phyloP scores from a whole-genome alignment of 2,797 vertebrate species.

The Aselliscus stoliczkanus region DNA sequence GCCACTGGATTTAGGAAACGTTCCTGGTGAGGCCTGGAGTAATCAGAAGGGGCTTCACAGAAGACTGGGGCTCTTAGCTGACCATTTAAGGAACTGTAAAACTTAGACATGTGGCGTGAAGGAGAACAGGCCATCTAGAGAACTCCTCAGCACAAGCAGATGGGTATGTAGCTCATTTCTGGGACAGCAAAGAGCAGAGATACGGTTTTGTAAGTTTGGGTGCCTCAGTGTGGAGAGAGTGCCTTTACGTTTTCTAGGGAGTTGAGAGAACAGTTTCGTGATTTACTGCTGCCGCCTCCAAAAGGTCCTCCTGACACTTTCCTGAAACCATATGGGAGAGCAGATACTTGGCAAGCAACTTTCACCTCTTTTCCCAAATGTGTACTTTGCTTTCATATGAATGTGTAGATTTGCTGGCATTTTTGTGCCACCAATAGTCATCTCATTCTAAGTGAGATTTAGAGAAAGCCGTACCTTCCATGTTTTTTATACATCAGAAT shows the following conservation, averaged over 20 bases:
- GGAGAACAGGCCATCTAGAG: not conserved
- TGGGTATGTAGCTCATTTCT: not conserved
- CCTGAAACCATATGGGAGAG: not conserved
- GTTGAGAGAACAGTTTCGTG: not conserved
- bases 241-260: not conserved
- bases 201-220: not conserved
- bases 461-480: not conserved
- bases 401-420: not conserved
- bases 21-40: not conserved
- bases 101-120: not conserved
- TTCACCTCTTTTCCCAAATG: not conserved
- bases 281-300: not conserved
- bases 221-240: not conserved
- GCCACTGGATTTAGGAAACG: not conserved
- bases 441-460: not conserved
- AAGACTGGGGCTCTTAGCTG: not conserved
- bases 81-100: not conserved
- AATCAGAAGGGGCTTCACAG: not conserved
- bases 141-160: too few relatives aligned
- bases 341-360: not conserved
- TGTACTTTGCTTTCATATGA: not conserved
- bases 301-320: not conserved
- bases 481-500: not conserved
- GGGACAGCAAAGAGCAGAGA: not conserved
- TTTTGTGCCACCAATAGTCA: not conserved